Evolutionary conservation across 2,113 vertebrate species (phyloP).

Genomic region (Pogona vitticeps): DNA sequence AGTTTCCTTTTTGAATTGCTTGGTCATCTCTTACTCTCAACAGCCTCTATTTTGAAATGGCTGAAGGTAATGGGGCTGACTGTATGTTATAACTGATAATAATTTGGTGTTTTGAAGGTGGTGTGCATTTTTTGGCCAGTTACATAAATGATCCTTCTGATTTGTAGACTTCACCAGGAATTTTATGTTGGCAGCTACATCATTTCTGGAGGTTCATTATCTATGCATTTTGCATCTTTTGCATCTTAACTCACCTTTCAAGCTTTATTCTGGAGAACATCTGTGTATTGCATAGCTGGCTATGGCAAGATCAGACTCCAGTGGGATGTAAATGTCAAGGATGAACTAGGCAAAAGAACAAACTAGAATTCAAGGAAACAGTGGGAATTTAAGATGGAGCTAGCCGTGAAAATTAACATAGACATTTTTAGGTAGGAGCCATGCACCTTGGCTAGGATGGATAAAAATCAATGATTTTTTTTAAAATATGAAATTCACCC

Average conservation of each 20-base stretch:
- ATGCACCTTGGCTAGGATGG: too few species aligned
- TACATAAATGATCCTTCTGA: background rate
- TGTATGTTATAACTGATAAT: background rate
- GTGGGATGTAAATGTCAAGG: background rate
- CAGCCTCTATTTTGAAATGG: background rate
- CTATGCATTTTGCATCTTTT: background rate
- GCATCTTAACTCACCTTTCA: background rate
- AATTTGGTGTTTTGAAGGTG: background rate
- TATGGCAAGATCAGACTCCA: background rate
- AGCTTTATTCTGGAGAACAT: background rate
- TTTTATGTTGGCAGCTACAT: background rate
- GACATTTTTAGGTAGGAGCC: too few species aligned
- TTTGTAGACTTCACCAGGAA: background rate
- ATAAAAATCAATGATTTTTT: too few species aligned
- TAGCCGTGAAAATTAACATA: background rate
- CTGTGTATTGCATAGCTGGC: background rate
- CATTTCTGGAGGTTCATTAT: background rate
- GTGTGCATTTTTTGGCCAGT: background rate
- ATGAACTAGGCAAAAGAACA: background rate
- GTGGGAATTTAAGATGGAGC: background rate
- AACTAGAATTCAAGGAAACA: background rate
- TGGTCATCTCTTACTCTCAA: background rate
- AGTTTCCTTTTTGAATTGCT: background rate
- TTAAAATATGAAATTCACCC: too few species aligned
- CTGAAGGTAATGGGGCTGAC: background rate